Evolutionary conservation across 2,888 invertebrate species (phyloP).

Genomic region (Ormyrus rosae): DNA sequence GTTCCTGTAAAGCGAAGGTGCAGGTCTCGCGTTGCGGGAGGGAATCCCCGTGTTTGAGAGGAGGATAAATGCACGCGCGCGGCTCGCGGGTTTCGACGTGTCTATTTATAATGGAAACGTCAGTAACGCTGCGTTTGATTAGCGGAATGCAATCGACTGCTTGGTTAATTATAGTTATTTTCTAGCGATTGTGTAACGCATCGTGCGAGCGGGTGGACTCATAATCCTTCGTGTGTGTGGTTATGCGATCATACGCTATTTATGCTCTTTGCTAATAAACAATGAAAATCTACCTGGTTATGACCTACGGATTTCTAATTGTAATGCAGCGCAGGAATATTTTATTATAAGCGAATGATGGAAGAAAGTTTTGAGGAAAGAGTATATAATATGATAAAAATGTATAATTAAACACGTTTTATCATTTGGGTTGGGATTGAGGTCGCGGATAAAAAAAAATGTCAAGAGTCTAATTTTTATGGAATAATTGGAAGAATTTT

Average conservation of each 20-base stretch:
- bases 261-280: neutral
- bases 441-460: no score
- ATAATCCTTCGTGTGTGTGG: conserved; percentile 13
- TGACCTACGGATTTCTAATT: no score
- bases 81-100: no score
- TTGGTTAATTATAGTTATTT: conserved; percentile 56
- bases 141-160: conserved; percentile 34
- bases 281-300: neutral
- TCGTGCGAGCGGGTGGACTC: conserved; percentile 22
- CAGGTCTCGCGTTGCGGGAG: no score
- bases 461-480: no score
- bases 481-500: no score
- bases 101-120: neutral
- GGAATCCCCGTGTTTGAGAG: no score
- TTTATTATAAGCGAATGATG: neutral
- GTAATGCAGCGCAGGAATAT: no score
- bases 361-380: neutral
- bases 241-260: conserved; percentile 39
- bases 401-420: neutral
- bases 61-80: no score
- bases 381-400: neutral
- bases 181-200: conserved; percentile 39
- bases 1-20: no score
- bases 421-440: neutral
- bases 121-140: neutral